phyloP scores from a whole-genome alignment of 2,888 invertebrate genomes.

The Tyria jacobaeae region DNA sequence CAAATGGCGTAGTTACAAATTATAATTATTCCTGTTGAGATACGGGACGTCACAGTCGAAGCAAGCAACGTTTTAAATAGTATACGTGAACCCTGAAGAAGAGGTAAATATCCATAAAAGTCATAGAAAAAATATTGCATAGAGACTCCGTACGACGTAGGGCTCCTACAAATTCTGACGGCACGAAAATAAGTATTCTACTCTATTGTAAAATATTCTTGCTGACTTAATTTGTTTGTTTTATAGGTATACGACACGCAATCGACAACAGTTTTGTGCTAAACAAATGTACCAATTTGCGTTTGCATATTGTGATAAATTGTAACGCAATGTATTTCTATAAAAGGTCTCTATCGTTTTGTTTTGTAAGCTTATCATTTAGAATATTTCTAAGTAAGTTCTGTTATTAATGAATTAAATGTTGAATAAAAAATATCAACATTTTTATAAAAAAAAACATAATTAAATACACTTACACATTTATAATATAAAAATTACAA shows the following conservation, averaged over 20 bases:
- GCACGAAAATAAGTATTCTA: neutral
- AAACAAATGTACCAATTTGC: constrained; percentile 8
- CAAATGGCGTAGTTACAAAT: too few species aligned
- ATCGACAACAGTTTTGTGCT: constrained; percentile 4
- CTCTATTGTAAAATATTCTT: constrained; percentile 2
- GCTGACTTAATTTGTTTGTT: constrained; percentile 11
- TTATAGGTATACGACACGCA: constrained; percentile 10
- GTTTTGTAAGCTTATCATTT: too few species aligned
- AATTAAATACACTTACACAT: too few species aligned
- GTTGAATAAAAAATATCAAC: too few species aligned
- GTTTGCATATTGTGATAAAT: neutral
- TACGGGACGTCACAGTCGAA: too few species aligned
- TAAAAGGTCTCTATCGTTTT: neutral
- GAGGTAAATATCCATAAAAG: neutral
- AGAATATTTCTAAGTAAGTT: too few species aligned
- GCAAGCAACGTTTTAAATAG: too few species aligned
- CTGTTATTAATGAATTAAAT: too few species aligned
- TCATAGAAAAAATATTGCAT: neutral
- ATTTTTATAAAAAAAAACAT: too few species aligned
- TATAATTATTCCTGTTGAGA: too few species aligned
- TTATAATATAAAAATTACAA: too few species aligned
- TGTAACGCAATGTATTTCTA: neutral
- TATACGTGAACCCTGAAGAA: too few species aligned
- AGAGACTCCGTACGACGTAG: neutral
- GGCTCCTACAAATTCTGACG: constrained; percentile 1